A percentile compares a stretch with the other conserved stretches of the same genome.
phyloP scores from a whole-genome alignment of 2,888 invertebrate genomes.

The Drosophila lutescens region DNA sequence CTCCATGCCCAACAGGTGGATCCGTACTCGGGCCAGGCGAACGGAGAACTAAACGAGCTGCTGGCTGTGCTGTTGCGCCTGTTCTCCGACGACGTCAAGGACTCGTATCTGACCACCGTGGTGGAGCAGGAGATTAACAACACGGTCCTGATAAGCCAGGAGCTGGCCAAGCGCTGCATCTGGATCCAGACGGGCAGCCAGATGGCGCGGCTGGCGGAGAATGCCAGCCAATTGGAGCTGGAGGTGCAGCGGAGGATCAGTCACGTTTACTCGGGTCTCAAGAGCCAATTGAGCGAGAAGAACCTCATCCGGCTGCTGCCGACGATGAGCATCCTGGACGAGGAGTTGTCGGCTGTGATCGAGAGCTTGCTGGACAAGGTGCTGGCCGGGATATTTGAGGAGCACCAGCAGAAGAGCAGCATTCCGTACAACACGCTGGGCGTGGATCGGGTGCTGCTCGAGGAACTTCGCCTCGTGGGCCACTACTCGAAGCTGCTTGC shows the following conservation, averaged over 20 bases:
- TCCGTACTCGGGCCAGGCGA: conserved; percentile 73
- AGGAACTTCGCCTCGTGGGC: conserved; percentile 89
- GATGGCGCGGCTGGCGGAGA: conserved; percentile 85
- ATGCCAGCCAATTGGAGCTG: conserved; percentile 86
- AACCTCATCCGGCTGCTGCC: conserved; percentile 88
- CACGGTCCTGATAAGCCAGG: conserved; percentile 91
- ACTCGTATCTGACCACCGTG: conserved; percentile 92
- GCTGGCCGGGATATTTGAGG: conserved; percentile 89
- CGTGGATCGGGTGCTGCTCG: conserved; percentile 90
- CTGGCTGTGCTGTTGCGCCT: conserved; percentile 89
- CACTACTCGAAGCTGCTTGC: conserved; percentile 88
- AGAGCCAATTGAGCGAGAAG: conserved; percentile 90
- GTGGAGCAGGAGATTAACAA: conserved; percentile 94
- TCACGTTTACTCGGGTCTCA: conserved; percentile 89
- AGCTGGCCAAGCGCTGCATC: conserved; percentile 91
- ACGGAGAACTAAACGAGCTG: conserved; percentile 87
- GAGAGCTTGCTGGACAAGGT: conserved; percentile 88
- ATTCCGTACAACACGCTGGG: conserved; percentile 88
- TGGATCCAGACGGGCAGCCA: conserved; percentile 90
- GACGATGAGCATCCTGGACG: conserved; percentile 81
- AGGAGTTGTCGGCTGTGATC: conserved; percentile 86
- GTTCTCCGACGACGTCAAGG: conserved; percentile 90
- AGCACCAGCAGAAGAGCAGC: conserved; percentile 86
- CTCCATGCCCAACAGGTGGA: conserved; percentile 85
- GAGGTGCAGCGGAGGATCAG: conserved; percentile 89